Percentiles rank a stretch among this genome's conserved stretches.
phyloP scores from a whole-genome alignment of 2,797 vertebrate genomes.

The Delichon dasypus region DNA sequence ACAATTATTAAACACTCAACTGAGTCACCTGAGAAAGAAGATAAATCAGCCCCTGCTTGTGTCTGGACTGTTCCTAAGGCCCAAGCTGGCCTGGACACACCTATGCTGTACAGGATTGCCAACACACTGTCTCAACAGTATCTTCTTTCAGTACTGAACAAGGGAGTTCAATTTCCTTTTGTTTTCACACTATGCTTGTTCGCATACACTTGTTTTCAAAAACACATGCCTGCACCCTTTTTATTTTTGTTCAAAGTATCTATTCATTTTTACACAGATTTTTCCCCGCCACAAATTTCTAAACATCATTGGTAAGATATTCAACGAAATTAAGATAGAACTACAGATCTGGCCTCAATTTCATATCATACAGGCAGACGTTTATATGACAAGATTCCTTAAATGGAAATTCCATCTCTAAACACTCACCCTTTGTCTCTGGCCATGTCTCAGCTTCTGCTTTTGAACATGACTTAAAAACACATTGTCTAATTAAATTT shows the following conservation, averaged over 20 bases:
- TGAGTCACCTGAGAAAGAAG: neutral
- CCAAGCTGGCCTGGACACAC: neutral
- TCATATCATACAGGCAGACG: neutral
- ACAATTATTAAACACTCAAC: neutral
- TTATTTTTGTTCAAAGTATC: neutral
- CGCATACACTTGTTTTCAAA: neutral
- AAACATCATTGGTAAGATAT: neutral
- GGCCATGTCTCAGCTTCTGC: neutral
- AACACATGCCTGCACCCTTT: neutral
- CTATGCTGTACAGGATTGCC: neutral
- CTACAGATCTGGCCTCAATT: neutral
- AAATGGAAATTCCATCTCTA: neutral
- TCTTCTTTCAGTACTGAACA: neutral
- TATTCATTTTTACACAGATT: neutral
- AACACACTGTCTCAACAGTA: neutral
- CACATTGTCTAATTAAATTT: neutral
- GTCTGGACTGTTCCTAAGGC: neutral
- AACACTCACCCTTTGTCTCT: neutral
- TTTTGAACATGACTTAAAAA: neutral
- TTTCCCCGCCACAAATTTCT: neutral
- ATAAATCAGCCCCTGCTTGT: neutral
- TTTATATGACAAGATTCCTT: neutral
- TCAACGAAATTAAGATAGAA: neutral
- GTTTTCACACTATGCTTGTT: neutral
- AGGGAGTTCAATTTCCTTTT: neutral